Conservation (phyloP, 2,797 vertebrate species). For the Oreortyx pictus region DNA sequence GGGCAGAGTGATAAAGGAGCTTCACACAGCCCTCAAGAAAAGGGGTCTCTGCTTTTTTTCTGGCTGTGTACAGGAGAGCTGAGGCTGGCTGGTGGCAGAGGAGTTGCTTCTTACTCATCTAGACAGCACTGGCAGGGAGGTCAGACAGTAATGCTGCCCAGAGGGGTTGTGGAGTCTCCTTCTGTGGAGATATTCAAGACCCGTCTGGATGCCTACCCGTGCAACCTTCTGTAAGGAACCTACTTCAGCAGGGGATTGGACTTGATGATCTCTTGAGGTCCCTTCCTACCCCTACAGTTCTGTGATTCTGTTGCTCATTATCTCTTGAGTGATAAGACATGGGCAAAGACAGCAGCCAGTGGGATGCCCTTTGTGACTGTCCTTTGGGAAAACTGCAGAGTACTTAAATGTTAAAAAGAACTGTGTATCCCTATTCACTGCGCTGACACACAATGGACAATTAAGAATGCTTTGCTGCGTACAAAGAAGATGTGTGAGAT, state of each 20-base stretch:
- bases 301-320: neutral
- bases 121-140: neutral
- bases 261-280: no score
- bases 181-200: no score
- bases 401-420: neutral
- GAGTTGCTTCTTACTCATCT: neutral
- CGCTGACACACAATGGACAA: neutral
- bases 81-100: accelerated
- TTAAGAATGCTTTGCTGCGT: neutral
- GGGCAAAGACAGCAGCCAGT: neutral
- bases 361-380: neutral
- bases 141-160: neutral
- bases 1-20: neutral
- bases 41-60: neutral
- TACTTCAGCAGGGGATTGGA: no score
- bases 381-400: neutral
- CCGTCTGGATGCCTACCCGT: no score
- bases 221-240: no score
- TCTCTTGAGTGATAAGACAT: neutral
- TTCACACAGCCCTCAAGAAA: neutral
- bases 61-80: accelerated
- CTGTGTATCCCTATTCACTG: neutral
- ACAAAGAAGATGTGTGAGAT: neutral
- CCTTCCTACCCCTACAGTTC: no score
- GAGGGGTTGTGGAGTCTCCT: no score